Evolutionary conservation across 1,140 invertebrate genomes (phyloP).

Genomic region (Phymorhynchus buccinoides): DNA sequence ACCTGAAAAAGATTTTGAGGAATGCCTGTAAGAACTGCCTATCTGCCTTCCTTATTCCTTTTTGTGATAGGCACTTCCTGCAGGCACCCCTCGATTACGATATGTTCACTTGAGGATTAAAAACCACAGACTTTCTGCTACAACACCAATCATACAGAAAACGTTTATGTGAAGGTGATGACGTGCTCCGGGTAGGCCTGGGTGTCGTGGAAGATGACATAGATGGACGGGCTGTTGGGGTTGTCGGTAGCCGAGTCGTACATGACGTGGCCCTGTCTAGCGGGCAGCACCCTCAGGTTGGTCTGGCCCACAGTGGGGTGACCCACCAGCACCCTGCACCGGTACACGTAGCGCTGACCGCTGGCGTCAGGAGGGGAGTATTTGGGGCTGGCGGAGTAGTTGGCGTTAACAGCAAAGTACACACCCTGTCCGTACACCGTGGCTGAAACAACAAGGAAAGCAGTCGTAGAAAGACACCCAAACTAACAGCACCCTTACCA

Average conservation of each 20-base stretch:
- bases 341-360: constrained; percentile 16
- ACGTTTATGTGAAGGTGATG: constrained; percentile 30
- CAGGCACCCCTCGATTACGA: too few relatives aligned
- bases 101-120: too few relatives aligned
- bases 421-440: constrained; percentile 51
- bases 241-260: constrained; percentile 17
- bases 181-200: constrained; percentile 61
- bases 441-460: too few relatives aligned
- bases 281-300: not conserved
- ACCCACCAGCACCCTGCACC: constrained; percentile 24
- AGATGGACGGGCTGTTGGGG: constrained; percentile 28
- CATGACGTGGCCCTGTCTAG: constrained; percentile 9
- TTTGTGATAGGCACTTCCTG: too few relatives aligned
- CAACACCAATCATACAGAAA: too few relatives aligned
- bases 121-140: too few relatives aligned
- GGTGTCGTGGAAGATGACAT: constrained; percentile 56
- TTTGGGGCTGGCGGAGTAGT: constrained; percentile 45
- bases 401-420: constrained; percentile 55
- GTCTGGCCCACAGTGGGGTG: not conserved
- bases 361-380: constrained; percentile 45
- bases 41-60: too few relatives aligned
- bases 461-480: too few relatives aligned
- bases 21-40: too few relatives aligned
- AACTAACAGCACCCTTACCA: too few relatives aligned
- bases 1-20: too few relatives aligned